Conservation (phyloP, 1,140 invertebrate species). For the Anastatus disparis region DNA sequence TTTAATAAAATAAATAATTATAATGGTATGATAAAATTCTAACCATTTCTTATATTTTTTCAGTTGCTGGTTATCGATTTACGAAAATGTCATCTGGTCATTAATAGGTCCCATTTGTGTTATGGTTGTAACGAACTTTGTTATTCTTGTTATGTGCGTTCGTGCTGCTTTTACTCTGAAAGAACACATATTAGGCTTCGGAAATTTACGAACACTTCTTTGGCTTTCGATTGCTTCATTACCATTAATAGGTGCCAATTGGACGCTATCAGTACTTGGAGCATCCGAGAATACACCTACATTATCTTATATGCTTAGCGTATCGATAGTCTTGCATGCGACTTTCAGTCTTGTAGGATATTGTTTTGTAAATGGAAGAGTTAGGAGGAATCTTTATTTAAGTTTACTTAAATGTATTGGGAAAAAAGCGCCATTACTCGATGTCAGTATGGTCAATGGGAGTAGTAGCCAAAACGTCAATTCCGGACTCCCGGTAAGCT, state of each 20-base stretch:
- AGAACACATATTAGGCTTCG: slow-evolving; percentile 90
- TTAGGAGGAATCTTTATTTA: slow-evolving; percentile 76
- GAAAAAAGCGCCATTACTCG: slow-evolving; percentile 83
- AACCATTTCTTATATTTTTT: slow-evolving; percentile 50
- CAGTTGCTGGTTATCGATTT: slow-evolving; percentile 94
- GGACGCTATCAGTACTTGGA: slow-evolving; percentile 83
- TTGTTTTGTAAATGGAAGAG: slow-evolving; percentile 83
- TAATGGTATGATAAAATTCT: not conserved
- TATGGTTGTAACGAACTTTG: slow-evolving; percentile 80
- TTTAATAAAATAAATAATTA: not conserved
- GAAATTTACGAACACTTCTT: slow-evolving; percentile 86
- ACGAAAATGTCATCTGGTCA: slow-evolving; percentile 92
- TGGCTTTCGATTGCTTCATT: slow-evolving; percentile 85
- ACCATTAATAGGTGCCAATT: slow-evolving; percentile 80
- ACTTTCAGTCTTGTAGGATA: slow-evolving; percentile 85
- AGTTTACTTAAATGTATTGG: slow-evolving; percentile 80
- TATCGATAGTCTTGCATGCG: slow-evolving; percentile 78
- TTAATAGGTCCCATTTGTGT: slow-evolving; percentile 86
- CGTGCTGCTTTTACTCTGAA: slow-evolving; percentile 91
- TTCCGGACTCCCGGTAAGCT: slow-evolving; percentile 65
- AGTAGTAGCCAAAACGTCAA: slow-evolving; percentile 80
- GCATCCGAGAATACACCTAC: slow-evolving; percentile 80
- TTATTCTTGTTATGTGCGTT: slow-evolving; percentile 85
- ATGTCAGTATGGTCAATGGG: slow-evolving; percentile 75
- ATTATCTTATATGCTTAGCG: slow-evolving; percentile 78